Base-by-base conservation (phyloP, 2,888 invertebrate genomes). In the Torymus aiolomorphi region DNA sequence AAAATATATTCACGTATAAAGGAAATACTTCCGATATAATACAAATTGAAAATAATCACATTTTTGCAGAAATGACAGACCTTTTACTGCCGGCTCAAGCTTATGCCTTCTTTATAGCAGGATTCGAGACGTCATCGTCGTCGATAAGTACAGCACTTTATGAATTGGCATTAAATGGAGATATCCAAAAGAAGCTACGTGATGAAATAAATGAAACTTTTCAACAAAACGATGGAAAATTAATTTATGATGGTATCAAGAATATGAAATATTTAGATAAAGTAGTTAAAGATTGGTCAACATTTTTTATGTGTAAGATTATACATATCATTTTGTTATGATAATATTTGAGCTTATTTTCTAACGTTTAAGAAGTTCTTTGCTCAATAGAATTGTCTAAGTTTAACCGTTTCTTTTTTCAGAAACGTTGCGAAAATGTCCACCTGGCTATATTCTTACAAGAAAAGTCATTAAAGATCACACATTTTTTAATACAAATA, bases 71-170 rank as follows among this genome's bases (percentile, higher is more conserved):
- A 52, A 80, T 89, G 16, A 87, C 88, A 0, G 89, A 90, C 54
- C 82, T 82, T 5, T 77, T 87, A 3, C 83, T 90, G 20, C 85
- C 88, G 2, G 87, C 91, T 2, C 90, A 91, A 73, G 88, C 89
- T 0, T 87, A 91, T 63, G 84, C 91, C 10, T 91, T 92, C 84
- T 90, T 91, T 78, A 62, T 88, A n/a, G 92, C 90, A 24, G 91
- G 92, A 8, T 92, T 91, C 81, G 91, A 91, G 83, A 91, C 91
- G 0, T 91, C 91, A 0, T 90, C 91, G 0, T 86, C 90, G 0
- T 89, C 91, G 0, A 87, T 92, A 76, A 89, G 89, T 56, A 88
- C 91, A 81, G 86, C 87, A 10, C 84, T 91, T 0, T 91, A 91
- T 77, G 89, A 90, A 76, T 85, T 92, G 10, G 91, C 92, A 0